These are phyloP conservation scores for Cichlasoma orientale DNA, from an alignment of 2,797 vertebrate species.

Conservation along the genomic window DNA sequence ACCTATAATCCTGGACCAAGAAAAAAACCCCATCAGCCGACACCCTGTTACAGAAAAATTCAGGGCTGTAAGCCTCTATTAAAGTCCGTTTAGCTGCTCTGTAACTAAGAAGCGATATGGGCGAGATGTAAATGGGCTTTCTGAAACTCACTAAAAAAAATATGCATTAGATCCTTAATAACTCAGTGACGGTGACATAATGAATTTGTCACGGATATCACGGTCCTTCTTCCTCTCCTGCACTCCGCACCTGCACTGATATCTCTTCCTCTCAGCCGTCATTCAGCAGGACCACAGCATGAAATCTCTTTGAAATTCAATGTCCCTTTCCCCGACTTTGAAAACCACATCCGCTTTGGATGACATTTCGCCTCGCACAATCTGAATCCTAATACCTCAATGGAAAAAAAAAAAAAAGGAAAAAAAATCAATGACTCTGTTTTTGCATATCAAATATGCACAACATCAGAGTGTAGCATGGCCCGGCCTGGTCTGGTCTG, in stretches of 20 bases:
- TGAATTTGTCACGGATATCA: slow-evolving; percentile 48
- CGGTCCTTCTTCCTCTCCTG: slow-evolving; percentile 29
- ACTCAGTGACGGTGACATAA: slow-evolving; percentile 30
- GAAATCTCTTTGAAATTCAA: slow-evolving; percentile 64
- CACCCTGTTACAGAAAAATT: neutral
- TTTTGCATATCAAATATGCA: slow-evolving; percentile 68
- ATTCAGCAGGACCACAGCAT: slow-evolving; percentile 53
- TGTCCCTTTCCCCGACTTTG: slow-evolving; percentile 37
- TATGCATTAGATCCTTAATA: slow-evolving; percentile 29
- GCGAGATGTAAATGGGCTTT: slow-evolving; percentile 34
- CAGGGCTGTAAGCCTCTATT: slow-evolving; percentile 5
- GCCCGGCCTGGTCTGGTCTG: slow-evolving; percentile 10
- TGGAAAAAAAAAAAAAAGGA: slow-evolving; percentile 20
- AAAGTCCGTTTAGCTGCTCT: slow-evolving; percentile 22
- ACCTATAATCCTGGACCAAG: slow-evolving; percentile 12
- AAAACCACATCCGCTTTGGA: slow-evolving; percentile 53
- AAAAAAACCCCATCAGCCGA: neutral
- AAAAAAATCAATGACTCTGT: slow-evolving; percentile 60
- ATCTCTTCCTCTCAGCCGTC: slow-evolving; percentile 50
- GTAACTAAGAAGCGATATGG: slow-evolving; percentile 3
- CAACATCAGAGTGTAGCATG: slow-evolving; percentile 31
- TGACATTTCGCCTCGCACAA: slow-evolving; percentile 42
- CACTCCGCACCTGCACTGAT: slow-evolving; percentile 23
- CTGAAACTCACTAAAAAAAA: slow-evolving; percentile 32
- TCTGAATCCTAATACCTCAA: slow-evolving; percentile 55